Conservation (phyloP, 2,797 vertebrate genomes). For the Lycodopsis pacificus region DNA sequence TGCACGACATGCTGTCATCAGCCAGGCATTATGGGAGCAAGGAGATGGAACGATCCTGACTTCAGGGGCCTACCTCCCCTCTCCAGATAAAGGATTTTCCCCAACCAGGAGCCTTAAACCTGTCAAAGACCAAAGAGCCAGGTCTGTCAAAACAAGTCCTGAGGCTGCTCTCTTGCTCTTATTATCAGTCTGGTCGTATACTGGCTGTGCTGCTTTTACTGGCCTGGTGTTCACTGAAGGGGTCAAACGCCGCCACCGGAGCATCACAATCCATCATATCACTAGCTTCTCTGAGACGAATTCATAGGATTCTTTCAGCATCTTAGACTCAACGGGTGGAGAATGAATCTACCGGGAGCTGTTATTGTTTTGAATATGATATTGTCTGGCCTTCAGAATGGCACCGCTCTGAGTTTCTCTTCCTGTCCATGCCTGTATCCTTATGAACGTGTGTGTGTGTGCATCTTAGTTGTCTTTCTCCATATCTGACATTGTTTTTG, state of each 20-base stretch:
- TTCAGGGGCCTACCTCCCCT: slow-evolving; percentile 59
- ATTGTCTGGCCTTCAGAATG: slow-evolving; percentile 22
- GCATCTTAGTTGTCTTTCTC: slow-evolving; percentile 12
- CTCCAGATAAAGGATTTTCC: slow-evolving; percentile 59
- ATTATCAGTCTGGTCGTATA: slow-evolving; percentile 59
- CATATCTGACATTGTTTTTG: slow-evolving; percentile 22
- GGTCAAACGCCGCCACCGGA: neutral
- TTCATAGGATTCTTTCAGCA: slow-evolving; percentile 20
- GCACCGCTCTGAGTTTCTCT: slow-evolving; percentile 2
- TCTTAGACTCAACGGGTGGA: slow-evolving; percentile 30
- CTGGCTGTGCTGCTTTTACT: slow-evolving; percentile 16
- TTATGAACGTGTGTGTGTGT: neutral
- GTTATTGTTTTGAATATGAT: slow-evolving; percentile 43
- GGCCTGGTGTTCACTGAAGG: slow-evolving; percentile 25
- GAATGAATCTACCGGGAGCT: slow-evolving; percentile 10
- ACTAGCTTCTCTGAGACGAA: slow-evolving; percentile 19
- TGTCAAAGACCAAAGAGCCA: slow-evolving; percentile 68
- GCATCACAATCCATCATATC: slow-evolving; percentile 34
- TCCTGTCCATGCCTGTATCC: neutral
- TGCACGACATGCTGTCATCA: slow-evolving; percentile 65
- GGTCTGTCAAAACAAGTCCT: slow-evolving; percentile 69
- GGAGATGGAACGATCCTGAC: slow-evolving; percentile 63
- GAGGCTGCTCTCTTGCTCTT: slow-evolving; percentile 52
- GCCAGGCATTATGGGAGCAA: slow-evolving; percentile 59
- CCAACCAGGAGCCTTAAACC: slow-evolving; percentile 65